phyloP scores from a whole-genome alignment of 2,888 invertebrate species.

The Helicoverpa assulta region DNA sequence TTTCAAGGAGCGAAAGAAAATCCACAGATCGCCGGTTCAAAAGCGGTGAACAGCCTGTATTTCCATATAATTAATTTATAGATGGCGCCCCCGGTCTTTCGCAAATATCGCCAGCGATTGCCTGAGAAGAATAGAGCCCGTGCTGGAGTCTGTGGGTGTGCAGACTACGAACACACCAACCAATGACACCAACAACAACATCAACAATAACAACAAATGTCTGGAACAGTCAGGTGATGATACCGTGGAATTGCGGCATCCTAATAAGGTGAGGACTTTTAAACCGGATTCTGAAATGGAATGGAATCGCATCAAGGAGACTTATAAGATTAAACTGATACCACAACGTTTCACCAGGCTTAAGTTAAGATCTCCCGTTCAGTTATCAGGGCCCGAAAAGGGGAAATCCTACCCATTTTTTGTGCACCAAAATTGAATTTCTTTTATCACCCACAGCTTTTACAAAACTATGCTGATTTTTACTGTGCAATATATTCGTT shows the following conservation, averaged over 20 bases:
- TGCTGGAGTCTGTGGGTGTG: slow-evolving; percentile 60
- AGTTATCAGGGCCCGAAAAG: no score
- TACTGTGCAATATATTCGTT: background rate
- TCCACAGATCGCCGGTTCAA: no score
- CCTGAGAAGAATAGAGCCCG: slow-evolving; percentile 53
- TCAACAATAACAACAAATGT: slow-evolving; percentile 5
- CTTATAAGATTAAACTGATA: background rate
- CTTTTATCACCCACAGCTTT: no score
- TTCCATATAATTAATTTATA: slow-evolving; percentile 32
- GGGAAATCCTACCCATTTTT: no score
- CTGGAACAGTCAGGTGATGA: slow-evolving; percentile 14
- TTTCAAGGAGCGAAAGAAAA: no score
- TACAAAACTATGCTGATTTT: no score
- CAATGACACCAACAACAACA: slow-evolving; percentile 1
- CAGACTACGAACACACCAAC: slow-evolving; percentile 44
- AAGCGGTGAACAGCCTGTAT: background rate
- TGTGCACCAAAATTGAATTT: no score
- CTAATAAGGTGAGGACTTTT: slow-evolving; percentile 46
- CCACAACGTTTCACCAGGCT: no score
- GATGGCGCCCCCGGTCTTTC: slow-evolving; percentile 74
- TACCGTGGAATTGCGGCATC: slow-evolving; percentile 26
- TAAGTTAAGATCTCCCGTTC: no score
- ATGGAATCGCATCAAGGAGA: background rate
- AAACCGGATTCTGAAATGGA: background rate
- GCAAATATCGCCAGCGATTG: slow-evolving; percentile 63